phyloP scores from a whole-genome alignment of 2,797 vertebrate genomes.

The Bufotes viridis region DNA sequence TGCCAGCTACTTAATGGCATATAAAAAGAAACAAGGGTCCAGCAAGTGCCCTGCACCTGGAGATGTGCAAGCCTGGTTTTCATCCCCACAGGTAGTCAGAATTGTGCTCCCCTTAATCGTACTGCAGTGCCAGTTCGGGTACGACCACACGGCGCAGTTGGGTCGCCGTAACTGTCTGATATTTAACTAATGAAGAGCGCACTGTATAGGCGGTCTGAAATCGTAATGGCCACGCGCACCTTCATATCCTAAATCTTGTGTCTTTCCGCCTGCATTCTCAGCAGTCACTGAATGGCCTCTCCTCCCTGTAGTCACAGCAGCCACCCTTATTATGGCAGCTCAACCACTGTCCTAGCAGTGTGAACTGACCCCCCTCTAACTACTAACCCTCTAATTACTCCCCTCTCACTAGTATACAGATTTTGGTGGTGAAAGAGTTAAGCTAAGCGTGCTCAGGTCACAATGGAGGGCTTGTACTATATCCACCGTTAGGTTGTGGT shows the following conservation, averaged over 20 bases:
- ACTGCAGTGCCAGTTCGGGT: neutral
- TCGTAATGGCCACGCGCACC: too few relatives aligned
- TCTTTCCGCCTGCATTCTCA: neutral
- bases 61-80: too few relatives aligned
- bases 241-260: neutral
- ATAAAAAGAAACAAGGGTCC: too few relatives aligned
- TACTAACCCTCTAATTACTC: neutral
- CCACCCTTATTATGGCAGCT: neutral
- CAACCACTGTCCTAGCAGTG: neutral
- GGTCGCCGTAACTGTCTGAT: too few relatives aligned
- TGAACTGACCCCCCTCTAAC: neutral
- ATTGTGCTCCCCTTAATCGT: neutral
- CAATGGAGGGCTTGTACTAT: slow-evolving; percentile 13
- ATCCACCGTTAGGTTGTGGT: slow-evolving; percentile 16
- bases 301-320: neutral
- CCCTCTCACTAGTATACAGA: neutral
- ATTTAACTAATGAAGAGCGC: too few relatives aligned
- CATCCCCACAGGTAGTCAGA: neutral
- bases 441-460: slow-evolving; percentile 18
- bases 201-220: too few relatives aligned
- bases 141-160: too few relatives aligned
- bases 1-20: too few relatives aligned
- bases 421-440: neutral
- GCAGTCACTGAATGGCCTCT: too few relatives aligned
- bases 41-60: neutral